Conservation (phyloP, 2,113 vertebrate species). For the Drymodes brunneopygia region DNA sequence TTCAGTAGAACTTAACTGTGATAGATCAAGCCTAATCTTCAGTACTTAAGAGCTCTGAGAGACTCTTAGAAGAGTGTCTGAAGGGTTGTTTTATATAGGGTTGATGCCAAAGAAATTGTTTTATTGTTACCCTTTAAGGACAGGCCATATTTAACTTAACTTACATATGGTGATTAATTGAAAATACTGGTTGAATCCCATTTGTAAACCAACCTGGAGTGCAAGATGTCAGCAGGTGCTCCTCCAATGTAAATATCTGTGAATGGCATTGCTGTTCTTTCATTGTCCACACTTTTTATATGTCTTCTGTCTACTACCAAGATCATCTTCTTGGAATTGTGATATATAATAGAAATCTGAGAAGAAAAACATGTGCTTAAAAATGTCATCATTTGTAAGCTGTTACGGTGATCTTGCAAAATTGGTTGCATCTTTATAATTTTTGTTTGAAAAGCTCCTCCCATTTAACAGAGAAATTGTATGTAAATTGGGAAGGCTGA, state of each 20-base stretch:
- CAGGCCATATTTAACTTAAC: neutral
- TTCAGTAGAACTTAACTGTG: neutral
- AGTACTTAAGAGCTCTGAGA: neutral
- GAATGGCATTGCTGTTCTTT: constrained; percentile 89
- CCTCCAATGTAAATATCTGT: constrained; percentile 94
- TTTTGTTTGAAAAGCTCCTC: neutral
- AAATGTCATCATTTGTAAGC: neutral
- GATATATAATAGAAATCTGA: constrained; percentile 96
- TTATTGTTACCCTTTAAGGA: neutral
- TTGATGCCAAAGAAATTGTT: neutral
- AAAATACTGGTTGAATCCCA: neutral
- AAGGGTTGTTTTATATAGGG: neutral
- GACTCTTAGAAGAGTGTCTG: neutral
- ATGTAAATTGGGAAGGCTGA: neutral
- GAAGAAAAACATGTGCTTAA: neutral
- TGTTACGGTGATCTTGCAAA: neutral
- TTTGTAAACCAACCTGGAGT: constrained; percentile 75
- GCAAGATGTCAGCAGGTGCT: constrained; percentile 81
- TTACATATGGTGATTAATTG: neutral
- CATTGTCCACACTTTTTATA: constrained; percentile 91
- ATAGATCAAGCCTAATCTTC: neutral
- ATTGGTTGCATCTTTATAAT: neutral
- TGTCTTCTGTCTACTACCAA: constrained; percentile 91
- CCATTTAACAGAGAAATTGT: neutral
- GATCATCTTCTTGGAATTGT: constrained; percentile 96